A percentile compares a stretch with the other conserved stretches of the same genome.
Evolutionary conservation across 2,797 vertebrate genomes (phyloP).

Genomic region (Erethizon dorsatum): DNA sequence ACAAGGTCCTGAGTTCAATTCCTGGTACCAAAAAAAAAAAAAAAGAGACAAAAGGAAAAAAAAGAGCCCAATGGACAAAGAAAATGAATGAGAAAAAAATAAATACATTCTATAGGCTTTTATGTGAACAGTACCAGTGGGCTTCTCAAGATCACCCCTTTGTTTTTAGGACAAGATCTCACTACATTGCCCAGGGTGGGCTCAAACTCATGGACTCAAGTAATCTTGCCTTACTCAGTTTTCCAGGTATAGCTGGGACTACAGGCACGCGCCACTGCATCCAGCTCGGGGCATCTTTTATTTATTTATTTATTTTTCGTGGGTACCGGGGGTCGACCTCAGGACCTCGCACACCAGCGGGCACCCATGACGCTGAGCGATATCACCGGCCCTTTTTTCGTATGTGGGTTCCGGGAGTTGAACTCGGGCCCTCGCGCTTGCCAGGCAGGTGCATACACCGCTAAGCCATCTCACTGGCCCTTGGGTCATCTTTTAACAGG

Average conservation of each 20-base stretch:
- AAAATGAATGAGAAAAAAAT: neutral
- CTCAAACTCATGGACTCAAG: neutral
- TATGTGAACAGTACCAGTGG: neutral
- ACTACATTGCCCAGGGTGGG: neutral
- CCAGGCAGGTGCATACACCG: too few species aligned
- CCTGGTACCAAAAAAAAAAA: too few species aligned
- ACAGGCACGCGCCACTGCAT: neutral
- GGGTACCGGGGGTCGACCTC: too few species aligned
- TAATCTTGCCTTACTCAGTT: neutral
- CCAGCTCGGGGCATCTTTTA: too few species aligned
- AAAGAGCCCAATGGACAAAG: conserved; percentile 35
- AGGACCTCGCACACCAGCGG: too few species aligned
- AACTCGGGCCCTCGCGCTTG: too few species aligned
- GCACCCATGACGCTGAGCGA: too few species aligned
- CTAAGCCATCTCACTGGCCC: too few species aligned
- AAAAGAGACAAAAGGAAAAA: neutral
- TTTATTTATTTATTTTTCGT: too few species aligned
- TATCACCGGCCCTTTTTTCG: too few species aligned
- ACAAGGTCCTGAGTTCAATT: too few species aligned
- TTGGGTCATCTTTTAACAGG: conserved; percentile 24
- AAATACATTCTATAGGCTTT: neutral
- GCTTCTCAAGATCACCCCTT: neutral
- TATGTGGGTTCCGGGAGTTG: too few species aligned
- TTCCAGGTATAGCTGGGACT: neutral
- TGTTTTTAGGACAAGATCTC: neutral